phyloP scores from a whole-genome alignment of 2,797 vertebrate species.

The Lemur catta region DNA sequence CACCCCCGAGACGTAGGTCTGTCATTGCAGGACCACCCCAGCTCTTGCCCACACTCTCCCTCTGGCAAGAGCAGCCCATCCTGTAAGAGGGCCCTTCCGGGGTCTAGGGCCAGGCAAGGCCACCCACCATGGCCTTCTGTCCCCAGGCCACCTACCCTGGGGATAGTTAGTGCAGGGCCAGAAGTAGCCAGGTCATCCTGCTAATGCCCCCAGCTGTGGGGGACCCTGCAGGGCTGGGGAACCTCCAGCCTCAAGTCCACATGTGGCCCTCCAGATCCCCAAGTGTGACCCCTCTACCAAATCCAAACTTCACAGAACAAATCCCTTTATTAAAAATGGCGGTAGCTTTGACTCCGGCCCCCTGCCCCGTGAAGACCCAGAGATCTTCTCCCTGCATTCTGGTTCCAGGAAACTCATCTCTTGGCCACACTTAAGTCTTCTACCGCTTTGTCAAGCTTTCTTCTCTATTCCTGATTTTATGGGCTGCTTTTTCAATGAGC shows the following conservation, averaged over 20 bases:
- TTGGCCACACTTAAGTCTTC: neutral
- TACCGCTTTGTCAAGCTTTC: neutral
- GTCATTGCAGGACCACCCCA: neutral
- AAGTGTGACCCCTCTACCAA: too few species aligned
- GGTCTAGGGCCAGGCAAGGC: neutral
- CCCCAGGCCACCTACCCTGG: neutral
- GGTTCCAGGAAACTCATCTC: neutral
- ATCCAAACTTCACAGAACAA: too few species aligned
- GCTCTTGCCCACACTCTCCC: neutral
- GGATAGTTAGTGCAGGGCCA: neutral
- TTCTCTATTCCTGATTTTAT: neutral
- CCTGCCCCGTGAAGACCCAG: too few species aligned
- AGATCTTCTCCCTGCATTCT: neutral
- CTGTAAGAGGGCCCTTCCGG: neutral
- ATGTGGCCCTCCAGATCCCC: too few species aligned
- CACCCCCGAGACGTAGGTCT: neutral
- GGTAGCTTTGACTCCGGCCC: too few species aligned
- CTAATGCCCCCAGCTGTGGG: neutral
- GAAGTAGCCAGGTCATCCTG: neutral
- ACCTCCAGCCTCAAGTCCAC: too few species aligned
- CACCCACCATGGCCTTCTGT: neutral
- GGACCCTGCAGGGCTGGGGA: too few species aligned
- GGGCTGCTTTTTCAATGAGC: neutral
- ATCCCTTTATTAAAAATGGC: neutral
- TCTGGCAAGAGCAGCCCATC: neutral